Evolutionary conservation across 2,797 vertebrate species (phyloP).

Genomic region (Lagocephalus sceleratus): DNA sequence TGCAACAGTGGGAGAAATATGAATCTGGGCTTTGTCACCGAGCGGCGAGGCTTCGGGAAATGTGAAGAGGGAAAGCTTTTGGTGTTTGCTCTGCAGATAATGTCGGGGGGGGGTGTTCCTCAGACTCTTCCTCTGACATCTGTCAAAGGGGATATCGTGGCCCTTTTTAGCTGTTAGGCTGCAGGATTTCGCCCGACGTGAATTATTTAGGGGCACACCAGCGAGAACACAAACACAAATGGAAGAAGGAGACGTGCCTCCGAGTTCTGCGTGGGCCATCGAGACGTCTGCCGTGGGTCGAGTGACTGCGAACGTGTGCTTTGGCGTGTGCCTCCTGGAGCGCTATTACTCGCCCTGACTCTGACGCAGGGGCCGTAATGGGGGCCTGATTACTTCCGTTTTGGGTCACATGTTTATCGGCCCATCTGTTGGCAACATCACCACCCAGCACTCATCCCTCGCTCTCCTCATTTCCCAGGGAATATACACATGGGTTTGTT

Average conservation of each 20-base stretch:
- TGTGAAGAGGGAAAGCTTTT: slow-evolving; percentile 63
- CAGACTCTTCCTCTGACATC: slow-evolving; percentile 24
- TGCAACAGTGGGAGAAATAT: slow-evolving; percentile 46
- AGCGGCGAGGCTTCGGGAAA: slow-evolving; percentile 31
- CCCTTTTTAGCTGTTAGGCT: slow-evolving; percentile 4
- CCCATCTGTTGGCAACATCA: slow-evolving; percentile 52
- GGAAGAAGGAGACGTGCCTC: background rate
- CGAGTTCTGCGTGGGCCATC: slow-evolving; percentile 3
- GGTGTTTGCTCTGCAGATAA: slow-evolving; percentile 42
- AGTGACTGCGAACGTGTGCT: slow-evolving; percentile 54
- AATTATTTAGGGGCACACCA: slow-evolving; percentile 13
- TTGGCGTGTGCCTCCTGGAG: slow-evolving; percentile 40
- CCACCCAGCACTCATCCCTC: slow-evolving; percentile 56
- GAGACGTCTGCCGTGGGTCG: slow-evolving; percentile 12
- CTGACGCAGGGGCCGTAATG: slow-evolving; percentile 72
- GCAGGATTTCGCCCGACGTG: slow-evolving; percentile 18
- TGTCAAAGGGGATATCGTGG: background rate
- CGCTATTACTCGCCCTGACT: slow-evolving; percentile 44
- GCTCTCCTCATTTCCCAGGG: slow-evolving; percentile 12
- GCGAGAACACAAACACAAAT: slow-evolving; percentile 27
- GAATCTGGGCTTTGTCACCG: slow-evolving; percentile 73
- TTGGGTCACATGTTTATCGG: slow-evolving; percentile 69
- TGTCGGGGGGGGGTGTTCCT: slow-evolving; percentile 8
- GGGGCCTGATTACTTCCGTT: slow-evolving; percentile 66
- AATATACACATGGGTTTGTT: background rate